Evolutionary conservation across 2,888 invertebrate genomes (phyloP), one percentile per base, ranked within the genome.

Genomic region (Megastigmus dorsalis): DNA sequence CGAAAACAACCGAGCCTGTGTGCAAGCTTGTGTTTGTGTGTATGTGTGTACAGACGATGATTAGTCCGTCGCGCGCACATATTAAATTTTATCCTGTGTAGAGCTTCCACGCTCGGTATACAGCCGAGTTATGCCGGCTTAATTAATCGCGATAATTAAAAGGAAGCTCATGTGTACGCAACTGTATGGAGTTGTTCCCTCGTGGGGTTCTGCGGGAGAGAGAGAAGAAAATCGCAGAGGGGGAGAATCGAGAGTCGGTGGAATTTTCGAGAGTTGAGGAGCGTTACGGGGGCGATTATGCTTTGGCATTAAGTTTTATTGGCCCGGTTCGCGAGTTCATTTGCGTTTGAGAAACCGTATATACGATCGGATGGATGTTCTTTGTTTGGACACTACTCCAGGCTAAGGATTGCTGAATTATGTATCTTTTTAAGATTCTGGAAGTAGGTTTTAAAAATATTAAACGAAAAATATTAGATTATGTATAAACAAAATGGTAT

Each of bases 91-190:
- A 63, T 62, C 66, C 66, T 57, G n/a, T 57, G 38, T 62, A 54
- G n/a, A 48, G 71, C 79, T 77, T n/a, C 69, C 77, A 74, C 50
- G 74, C 60, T 62, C n/a, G n/a, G 30, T 54, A 62, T 43, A 68
- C 67, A n/a, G 80, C 80, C 84, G n/a, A n/a, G 84, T 84, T 84
- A 84, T 83, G 82, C 80, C n/a, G 81, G 82, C 84, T 86, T 84
- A 85, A 84, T 85, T 86, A 85, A 85, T 85, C 81, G 83, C 82
- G 85, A 85, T 85, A 85, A 86, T 85, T 85, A 85, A 85, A 85
- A 85, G 82, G 80, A 81, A 83, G 83, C 81, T 76, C 2, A 26
- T 48, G 45, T 33, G 52, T 7, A 7, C 13, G 23, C 26, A 7
- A 26, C 18, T 33, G 38, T 41, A 10, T 9, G 6, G 3, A 18